Conservation (phyloP, 2,113 vertebrate genomes). For the Cichladusa arquata region DNA sequence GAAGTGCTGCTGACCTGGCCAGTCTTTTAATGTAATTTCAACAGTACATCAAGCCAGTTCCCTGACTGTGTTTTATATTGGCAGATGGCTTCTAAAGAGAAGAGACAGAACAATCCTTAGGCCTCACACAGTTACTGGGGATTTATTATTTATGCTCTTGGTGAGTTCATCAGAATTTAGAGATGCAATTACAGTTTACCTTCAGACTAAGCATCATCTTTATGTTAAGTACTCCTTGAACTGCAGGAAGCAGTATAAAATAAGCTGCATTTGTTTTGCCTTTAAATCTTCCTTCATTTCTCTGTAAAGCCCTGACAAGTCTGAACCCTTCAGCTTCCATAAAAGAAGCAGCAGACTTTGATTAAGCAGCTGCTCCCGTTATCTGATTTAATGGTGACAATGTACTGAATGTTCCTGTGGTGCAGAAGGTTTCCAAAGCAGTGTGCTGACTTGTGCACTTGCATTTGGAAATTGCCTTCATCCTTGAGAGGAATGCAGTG, state of each 20-base stretch:
- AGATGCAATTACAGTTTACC: background rate
- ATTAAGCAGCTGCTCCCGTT: constrained; percentile 3
- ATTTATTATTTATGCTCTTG: background rate
- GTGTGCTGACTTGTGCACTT: background rate
- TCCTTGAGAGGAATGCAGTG: background rate
- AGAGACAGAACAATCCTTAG: background rate
- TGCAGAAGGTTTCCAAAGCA: constrained; percentile 29
- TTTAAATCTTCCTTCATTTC: background rate
- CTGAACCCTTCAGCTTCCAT: background rate
- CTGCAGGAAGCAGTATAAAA: background rate
- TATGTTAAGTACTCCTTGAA: background rate
- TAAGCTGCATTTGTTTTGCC: background rate
- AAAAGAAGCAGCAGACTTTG: background rate
- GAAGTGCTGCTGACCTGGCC: background rate
- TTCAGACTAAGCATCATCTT: background rate
- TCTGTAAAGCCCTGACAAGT: background rate
- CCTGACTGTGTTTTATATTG: background rate
- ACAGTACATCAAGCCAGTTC: background rate
- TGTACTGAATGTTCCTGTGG: constrained; percentile 20
- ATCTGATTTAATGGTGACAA: background rate
- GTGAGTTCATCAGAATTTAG: background rate
- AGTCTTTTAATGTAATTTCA: background rate
- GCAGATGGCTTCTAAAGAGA: background rate
- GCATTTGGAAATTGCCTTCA: background rate
- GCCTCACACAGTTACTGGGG: background rate